Conservation (phyloP, 1,140 invertebrate genomes). For the Scaptomyza graminum region DNA sequence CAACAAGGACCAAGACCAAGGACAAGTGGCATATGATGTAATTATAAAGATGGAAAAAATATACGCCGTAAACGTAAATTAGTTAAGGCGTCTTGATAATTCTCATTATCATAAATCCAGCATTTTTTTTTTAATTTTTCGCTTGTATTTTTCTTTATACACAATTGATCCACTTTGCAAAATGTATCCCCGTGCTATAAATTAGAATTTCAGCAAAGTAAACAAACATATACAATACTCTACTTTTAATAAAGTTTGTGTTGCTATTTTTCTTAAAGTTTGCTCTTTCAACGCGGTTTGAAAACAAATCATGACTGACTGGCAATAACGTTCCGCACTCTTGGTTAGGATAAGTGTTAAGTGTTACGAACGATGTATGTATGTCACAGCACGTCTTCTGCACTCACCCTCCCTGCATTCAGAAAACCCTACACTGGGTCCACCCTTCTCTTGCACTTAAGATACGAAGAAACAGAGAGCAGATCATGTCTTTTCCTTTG, state of each 20-base stretch:
- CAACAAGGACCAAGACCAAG: slow-evolving; percentile 32
- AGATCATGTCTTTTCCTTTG: slow-evolving; percentile 19
- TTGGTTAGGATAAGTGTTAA: slow-evolving; percentile 18
- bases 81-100: neutral
- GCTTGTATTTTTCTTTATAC: slow-evolving; percentile 4
- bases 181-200: slow-evolving; percentile 28
- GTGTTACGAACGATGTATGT: neutral
- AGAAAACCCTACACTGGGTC: neutral
- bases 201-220: slow-evolving; percentile 26
- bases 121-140: slow-evolving; percentile 5
- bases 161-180: slow-evolving; percentile 38
- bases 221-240: slow-evolving; percentile 17
- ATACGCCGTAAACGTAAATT: neutral
- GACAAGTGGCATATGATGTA: slow-evolving; percentile 33
- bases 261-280: slow-evolving; percentile 28
- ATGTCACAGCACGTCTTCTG: neutral
- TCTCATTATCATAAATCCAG: slow-evolving; percentile 2
- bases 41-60: slow-evolving; percentile 14
- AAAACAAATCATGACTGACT: slow-evolving; percentile 38
- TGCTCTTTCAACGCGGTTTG: slow-evolving; percentile 16
- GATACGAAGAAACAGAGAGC: neutral
- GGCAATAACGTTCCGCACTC: slow-evolving; percentile 5
- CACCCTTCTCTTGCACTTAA: neutral
- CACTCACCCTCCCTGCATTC: slow-evolving; percentile 20
- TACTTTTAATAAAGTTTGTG: slow-evolving; percentile 21